Evolutionary conservation across 2,797 vertebrate genomes (phyloP).

Genomic region (Anabacerthia variegaticeps): DNA sequence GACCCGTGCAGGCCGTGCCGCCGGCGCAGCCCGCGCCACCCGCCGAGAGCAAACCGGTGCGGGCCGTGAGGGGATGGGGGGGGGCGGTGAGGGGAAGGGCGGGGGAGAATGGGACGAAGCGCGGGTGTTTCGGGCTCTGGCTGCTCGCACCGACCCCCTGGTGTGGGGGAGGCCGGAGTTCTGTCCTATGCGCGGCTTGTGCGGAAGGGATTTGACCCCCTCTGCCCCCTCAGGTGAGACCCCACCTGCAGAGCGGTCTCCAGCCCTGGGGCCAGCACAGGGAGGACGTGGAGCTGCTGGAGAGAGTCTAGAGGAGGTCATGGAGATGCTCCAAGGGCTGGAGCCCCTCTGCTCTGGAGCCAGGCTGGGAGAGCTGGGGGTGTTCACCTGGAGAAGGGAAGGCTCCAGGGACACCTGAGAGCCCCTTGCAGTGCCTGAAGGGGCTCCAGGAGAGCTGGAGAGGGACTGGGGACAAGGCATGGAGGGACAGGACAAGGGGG

Average conservation of each 20-base stretch:
- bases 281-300: not conserved
- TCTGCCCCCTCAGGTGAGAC: not conserved
- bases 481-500: not conserved
- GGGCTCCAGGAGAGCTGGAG: not conserved
- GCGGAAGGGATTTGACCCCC: not conserved
- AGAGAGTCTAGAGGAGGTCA: not conserved
- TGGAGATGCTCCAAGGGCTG: not conserved
- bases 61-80: not conserved
- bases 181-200: rapidly evolving
- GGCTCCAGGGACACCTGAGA: not conserved
- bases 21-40: conserved; percentile 81
- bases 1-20: conserved; percentile 90
- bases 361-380: not conserved
- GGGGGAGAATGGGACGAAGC: not conserved
- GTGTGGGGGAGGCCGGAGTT: not conserved
- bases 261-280: not conserved
- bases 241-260: not conserved
- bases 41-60: conserved; percentile 66
- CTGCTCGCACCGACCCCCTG: not conserved
- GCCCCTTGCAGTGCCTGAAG: not conserved
- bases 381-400: not conserved
- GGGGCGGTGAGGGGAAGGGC: not conserved
- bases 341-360: not conserved
- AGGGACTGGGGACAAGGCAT: not conserved
- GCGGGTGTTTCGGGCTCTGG: too few relatives aligned